Evolutionary conservation across 2,113 vertebrate species (phyloP), one percentile per base, ranked within the genome.

Genomic region (Corapipo altera): DNA sequence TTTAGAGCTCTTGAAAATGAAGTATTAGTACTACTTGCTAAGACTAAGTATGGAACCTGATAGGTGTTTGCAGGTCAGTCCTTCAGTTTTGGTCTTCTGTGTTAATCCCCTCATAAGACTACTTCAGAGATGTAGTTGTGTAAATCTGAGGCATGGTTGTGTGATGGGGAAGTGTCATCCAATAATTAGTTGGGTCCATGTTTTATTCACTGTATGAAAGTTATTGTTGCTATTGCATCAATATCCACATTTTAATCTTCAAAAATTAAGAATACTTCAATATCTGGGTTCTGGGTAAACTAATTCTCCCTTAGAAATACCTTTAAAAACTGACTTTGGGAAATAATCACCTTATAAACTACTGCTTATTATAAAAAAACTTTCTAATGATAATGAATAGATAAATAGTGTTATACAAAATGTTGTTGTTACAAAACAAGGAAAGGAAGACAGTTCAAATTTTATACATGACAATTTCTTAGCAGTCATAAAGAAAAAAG

Each of bases 321-420:
- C 21, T 92, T 77, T 91, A 87, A 96, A 28, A n/a, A 57, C 44
- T 89, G 70, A 83, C 59, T 92, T 85, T 81, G 26, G 76, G 71
- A 90, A 95, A 86, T 69, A 85, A 64, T 79, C 71, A 62, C 1
- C 15, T 70, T 70, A 24, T 30, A 37, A 73, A 76, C 2, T 65
- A 43, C 19, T 23, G 6, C n/a, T 88, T 52, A 66, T 67, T 30
- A 46, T 28, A 46, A 88, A 84, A 32, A 1, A 1, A 3, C 3
- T 9, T 91, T 82, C 6, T 41, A 35, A 54, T 23, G 58, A 32
- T 35, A 92, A 81, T n/a, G 27, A 79, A 27, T 67, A 85, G 20
- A 41, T 54, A 59, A 49, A 9, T 6, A 43, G 15, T 19, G 2
- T 16, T 80, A 49, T 41, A 33, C 1, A 12, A 85, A 86, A 69